Base-by-base conservation (phyloP, 2,888 invertebrate genomes). In the Andrena chrysosceles region DNA sequence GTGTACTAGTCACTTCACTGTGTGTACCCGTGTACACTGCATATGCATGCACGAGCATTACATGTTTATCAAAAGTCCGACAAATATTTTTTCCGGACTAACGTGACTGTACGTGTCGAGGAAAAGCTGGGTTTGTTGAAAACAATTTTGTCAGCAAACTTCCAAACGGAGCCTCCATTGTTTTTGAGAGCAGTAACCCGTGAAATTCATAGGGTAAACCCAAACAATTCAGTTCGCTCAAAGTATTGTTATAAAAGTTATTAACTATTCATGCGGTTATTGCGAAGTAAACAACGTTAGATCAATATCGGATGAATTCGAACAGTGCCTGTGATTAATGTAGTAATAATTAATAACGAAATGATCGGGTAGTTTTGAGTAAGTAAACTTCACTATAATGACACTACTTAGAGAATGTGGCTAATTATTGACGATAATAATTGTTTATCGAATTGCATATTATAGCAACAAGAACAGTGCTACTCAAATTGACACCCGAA, bases 41-140 rank as follows among this genome's bases (percentile, higher is more conserved):
- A 67, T 63, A 59, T 67, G 82, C 75, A 75, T 66, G 54, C 26
- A n/a, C 62, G 52, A 42, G 83, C 31, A 60, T 82, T 83, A 83
- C 71, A 64, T 69, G 77, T 69, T 77, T 60, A 77, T 31, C 69
- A 16, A 23, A 33, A 16, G 20, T 5, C 33, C 0, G 23, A 23
- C 54, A 70, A 74, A 80, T 66, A 42, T 54, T 81, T 29, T 49
- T 49, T 16, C 13, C 54, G 5, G 7, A 5, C 8, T 64, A 64
- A 64, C 52, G 13, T 2, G 10, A 20, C 5, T 52, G 10, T 42
- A 1, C 4, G 4, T 42, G 42, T 42, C 13, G 3, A 42, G 42
- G 16, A 42, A 42, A 3, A 42, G 16, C 42, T 42, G 16, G 13
- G 16, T 42, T 42, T 42, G 42, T 42, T 42, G 42, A 5, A 42